These are phyloP conservation scores for Eulemur rubriventer DNA, from an alignment of 2,797 vertebrate species.

Conservation along the genomic window DNA sequence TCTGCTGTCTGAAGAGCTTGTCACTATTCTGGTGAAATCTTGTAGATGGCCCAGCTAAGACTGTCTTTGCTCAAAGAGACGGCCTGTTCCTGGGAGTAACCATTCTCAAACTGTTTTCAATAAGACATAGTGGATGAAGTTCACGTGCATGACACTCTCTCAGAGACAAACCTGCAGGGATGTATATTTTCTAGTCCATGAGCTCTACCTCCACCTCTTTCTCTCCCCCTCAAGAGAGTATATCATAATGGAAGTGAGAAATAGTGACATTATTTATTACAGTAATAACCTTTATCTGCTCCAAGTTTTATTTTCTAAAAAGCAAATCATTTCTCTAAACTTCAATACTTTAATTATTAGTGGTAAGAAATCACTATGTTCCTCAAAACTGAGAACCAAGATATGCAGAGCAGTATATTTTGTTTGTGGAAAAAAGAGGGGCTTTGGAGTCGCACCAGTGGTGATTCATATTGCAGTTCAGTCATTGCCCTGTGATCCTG, in stretches of 20 bases:
- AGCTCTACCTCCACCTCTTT: background rate
- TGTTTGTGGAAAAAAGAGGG: constrained; percentile 30
- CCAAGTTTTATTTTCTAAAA: constrained; percentile 54
- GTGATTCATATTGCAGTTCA: background rate
- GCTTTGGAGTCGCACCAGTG: background rate
- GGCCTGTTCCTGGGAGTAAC: background rate
- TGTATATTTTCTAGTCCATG: background rate
- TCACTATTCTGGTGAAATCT: background rate
- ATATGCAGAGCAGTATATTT: background rate
- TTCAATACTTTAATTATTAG: constrained; percentile 37
- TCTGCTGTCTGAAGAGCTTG: background rate
- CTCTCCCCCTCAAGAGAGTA: background rate
- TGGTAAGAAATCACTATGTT: constrained; percentile 47
- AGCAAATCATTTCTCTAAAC: constrained; percentile 52
- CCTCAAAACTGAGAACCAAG: constrained; percentile 37
- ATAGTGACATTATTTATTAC: background rate
- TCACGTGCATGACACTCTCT: background rate
- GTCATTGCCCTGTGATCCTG: background rate
- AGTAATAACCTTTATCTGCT: background rate
- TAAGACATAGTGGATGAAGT: background rate
- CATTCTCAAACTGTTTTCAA: background rate
- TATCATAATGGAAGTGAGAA: background rate
- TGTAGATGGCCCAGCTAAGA: background rate
- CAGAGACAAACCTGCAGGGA: background rate
- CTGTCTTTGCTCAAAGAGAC: background rate